Evolutionary conservation across 2,888 invertebrate species (phyloP).

Genomic region (Calephelis perditalis): DNA sequence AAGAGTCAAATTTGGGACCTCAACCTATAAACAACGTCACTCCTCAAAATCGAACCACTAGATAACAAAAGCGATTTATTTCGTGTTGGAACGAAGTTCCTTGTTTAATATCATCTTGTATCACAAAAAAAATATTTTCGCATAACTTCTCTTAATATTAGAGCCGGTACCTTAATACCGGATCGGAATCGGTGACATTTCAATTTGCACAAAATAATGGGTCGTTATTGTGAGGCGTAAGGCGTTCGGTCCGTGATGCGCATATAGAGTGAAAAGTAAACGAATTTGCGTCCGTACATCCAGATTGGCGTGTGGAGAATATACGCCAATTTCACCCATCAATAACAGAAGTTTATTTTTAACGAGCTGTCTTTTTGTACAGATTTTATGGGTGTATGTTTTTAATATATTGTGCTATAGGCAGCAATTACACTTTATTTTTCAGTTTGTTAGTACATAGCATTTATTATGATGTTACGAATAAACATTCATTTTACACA

Average conservation of each 20-base stretch:
- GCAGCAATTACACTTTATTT: too few species aligned
- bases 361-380: not conserved
- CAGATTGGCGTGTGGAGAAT: constrained; percentile 31
- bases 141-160: not conserved
- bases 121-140: not conserved
- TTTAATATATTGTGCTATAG: too few species aligned
- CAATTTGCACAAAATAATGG: constrained; percentile 35
- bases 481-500: too few species aligned
- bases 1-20: too few species aligned
- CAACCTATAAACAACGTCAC: too few species aligned
- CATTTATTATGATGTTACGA: too few species aligned
- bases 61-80: too few species aligned
- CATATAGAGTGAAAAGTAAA: constrained; percentile 34
- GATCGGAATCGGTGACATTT: constrained; percentile 33
- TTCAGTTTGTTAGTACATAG: too few species aligned
- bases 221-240: constrained; percentile 32
- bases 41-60: too few species aligned
- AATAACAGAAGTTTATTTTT: constrained; percentile 11
- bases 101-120: not conserved
- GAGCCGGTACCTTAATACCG: constrained; percentile 10
- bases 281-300: constrained; percentile 34
- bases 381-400: too few species aligned
- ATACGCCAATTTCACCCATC: constrained; percentile 25
- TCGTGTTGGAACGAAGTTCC: too few species aligned
- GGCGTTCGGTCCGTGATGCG: constrained; percentile 28